Conservation (phyloP, 1,140 invertebrate genomes). For the Ptiloglossa arizonensis region DNA sequence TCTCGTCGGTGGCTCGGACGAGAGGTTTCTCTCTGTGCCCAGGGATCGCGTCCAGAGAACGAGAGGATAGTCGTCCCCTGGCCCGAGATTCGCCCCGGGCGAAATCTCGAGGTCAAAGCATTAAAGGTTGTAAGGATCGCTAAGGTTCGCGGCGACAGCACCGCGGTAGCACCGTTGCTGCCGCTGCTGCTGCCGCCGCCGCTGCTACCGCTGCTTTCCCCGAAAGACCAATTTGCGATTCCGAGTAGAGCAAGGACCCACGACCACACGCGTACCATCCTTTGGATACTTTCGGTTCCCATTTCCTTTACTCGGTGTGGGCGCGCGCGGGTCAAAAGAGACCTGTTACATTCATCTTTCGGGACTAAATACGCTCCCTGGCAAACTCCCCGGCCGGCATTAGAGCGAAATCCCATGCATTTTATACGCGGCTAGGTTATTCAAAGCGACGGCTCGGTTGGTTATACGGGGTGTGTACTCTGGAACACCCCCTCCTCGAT, state of each 20-base stretch:
- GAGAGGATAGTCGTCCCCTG: constrained; percentile 5
- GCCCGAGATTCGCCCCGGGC: constrained; percentile 10
- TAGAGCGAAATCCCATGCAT: constrained; percentile 80
- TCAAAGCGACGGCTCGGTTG: constrained; percentile 70
- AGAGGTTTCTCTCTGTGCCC: too few species aligned
- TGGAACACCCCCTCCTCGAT: constrained; percentile 39
- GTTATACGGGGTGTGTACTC: constrained; percentile 72
- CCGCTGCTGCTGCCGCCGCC: too few species aligned
- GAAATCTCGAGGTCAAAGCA: constrained; percentile 42
- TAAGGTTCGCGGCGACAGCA: constrained; percentile 44
- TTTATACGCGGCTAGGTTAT: constrained; percentile 78
- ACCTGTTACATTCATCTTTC: constrained; percentile 78
- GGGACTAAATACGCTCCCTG: constrained; percentile 72
- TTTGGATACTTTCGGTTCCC: constrained; percentile 61
- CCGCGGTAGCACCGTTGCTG: too few species aligned
- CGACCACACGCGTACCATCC: constrained; percentile 50
- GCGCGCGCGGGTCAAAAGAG: constrained; percentile 72
- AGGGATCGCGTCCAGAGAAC: not conserved
- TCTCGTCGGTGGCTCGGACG: too few species aligned
- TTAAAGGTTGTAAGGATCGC: constrained; percentile 37
- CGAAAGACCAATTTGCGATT: constrained; percentile 61
- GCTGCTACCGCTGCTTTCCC: too few species aligned
- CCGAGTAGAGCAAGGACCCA: constrained; percentile 59
- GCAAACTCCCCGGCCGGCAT: constrained; percentile 72
- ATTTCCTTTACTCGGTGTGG: constrained; percentile 66